A percentile compares a stretch with the other conserved stretches of the same genome.
phyloP scores from a whole-genome alignment of 2,888 invertebrate genomes.

The Lottia gigantea region DNA sequence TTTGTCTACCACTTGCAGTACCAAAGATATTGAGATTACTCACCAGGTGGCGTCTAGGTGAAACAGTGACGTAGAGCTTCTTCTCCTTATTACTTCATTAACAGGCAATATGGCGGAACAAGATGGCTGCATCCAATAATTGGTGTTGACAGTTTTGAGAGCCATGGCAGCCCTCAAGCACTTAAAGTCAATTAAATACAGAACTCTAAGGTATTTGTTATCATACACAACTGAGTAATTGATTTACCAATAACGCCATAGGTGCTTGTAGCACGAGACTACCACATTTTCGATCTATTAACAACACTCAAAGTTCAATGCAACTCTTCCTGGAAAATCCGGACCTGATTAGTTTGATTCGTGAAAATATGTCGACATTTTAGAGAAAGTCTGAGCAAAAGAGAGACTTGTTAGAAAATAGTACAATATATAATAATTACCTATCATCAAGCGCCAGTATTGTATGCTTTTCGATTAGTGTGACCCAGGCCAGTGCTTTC shows the following conservation, averaged over 20 bases:
- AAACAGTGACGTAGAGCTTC: background rate
- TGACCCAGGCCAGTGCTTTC: too few relatives aligned
- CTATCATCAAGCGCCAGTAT: too few relatives aligned
- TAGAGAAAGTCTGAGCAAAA: too few relatives aligned
- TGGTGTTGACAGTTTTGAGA: slow-evolving; percentile 5
- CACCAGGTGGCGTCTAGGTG: slow-evolving; percentile 6
- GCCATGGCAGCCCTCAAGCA: background rate
- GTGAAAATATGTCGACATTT: too few relatives aligned
- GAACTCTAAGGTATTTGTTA: background rate
- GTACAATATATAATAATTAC: too few relatives aligned
- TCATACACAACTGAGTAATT: background rate
- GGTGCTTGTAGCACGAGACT: background rate
- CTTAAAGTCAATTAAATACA: slow-evolving; percentile 1
- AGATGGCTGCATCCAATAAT: slow-evolving; percentile 1
- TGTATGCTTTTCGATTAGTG: too few relatives aligned
- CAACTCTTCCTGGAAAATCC: too few relatives aligned
- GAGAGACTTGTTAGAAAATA: too few relatives aligned
- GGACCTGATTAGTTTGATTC: too few relatives aligned
- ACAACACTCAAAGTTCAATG: too few relatives aligned
- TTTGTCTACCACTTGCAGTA: background rate
- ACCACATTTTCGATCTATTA: too few relatives aligned
- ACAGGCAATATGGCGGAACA: background rate
- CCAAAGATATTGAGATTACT: background rate
- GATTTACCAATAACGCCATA: background rate
- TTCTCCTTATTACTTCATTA: slow-evolving; percentile 9